phyloP scores from a whole-genome alignment of 2,888 invertebrate genomes.

The Tetanocera ferruginea region DNA sequence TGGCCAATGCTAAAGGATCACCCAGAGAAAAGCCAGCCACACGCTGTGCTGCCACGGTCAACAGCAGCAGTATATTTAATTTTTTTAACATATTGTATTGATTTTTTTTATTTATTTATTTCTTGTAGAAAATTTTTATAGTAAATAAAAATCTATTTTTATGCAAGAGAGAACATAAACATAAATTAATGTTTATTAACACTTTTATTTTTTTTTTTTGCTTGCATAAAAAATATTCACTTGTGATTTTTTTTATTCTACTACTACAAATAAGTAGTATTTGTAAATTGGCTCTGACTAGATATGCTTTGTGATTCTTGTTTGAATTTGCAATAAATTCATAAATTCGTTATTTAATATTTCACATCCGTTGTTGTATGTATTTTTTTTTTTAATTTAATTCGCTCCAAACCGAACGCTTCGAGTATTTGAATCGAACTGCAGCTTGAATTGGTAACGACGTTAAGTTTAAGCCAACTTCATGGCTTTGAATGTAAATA shows the following conservation, averaged over 20 bases:
- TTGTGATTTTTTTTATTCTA: neutral
- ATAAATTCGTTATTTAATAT: slow-evolving; percentile 7
- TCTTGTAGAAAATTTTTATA: neutral
- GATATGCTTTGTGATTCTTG: too few relatives aligned
- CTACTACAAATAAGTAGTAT: too few relatives aligned
- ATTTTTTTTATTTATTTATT: neutral
- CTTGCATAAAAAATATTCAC: neutral
- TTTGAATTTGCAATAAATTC: neutral
- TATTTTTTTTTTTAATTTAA: neutral
- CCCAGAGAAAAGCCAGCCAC: neutral
- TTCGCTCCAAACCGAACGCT: slow-evolving; percentile 47
- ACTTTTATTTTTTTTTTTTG: neutral
- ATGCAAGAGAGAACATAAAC: neutral
- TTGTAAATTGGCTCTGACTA: neutral
- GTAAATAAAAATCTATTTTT: neutral
- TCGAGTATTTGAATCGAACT: slow-evolving; percentile 50
- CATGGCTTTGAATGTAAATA: neutral
- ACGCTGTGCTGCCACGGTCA: neutral
- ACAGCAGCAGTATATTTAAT: neutral
- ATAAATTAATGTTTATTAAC: slow-evolving; percentile 5
- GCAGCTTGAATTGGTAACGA: slow-evolving; percentile 42
- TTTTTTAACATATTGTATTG: neutral
- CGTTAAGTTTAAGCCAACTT: slow-evolving; percentile 43
- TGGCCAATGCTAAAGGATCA: slow-evolving; percentile 3
- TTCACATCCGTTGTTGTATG: neutral